Evolutionary conservation across 2,888 invertebrate species (phyloP).

Genomic region (Malacosoma neustria): DNA sequence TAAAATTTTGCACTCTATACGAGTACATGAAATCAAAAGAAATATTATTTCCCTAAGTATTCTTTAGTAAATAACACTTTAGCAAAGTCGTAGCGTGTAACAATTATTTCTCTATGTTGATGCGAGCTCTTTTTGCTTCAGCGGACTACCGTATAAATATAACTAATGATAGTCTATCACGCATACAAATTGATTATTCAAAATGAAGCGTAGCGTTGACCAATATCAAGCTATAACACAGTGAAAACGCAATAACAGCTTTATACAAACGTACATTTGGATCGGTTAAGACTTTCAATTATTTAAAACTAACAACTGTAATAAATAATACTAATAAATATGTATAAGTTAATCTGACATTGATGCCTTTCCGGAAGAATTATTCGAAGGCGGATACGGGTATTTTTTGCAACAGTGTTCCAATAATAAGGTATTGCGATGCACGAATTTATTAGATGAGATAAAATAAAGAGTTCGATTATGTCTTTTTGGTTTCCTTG

Average conservation of each 20-base stretch:
- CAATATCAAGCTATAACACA: background rate
- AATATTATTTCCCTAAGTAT: too few species aligned
- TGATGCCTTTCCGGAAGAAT: slow-evolving; percentile 54
- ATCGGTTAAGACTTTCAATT: slow-evolving; percentile 46
- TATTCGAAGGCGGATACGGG: slow-evolving; percentile 6
- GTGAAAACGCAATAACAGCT: slow-evolving; percentile 45
- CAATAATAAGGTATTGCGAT: slow-evolving; percentile 23
- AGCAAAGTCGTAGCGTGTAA: too few species aligned
- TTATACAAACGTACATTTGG: slow-evolving; percentile 47
- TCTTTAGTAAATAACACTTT: too few species aligned
- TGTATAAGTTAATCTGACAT: slow-evolving; percentile 42
- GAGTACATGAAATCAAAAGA: too few species aligned
- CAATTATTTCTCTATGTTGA: too few species aligned
- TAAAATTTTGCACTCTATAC: too few species aligned
- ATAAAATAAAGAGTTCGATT: background rate
- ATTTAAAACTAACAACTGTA: slow-evolving; percentile 43
- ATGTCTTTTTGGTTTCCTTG: too few species aligned
- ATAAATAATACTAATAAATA: slow-evolving; percentile 65
- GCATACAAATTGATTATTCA: slow-evolving; percentile 40
- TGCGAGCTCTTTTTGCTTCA: background rate
- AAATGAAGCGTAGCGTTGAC: slow-evolving; percentile 20
- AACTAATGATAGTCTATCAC: slow-evolving; percentile 15
- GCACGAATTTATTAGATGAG: slow-evolving; percentile 8
- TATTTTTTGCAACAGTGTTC: slow-evolving; percentile 23
- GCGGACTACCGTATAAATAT: background rate